Conservation (phyloP, 1,140 invertebrate genomes). For the Meteorus sp. region DNA sequence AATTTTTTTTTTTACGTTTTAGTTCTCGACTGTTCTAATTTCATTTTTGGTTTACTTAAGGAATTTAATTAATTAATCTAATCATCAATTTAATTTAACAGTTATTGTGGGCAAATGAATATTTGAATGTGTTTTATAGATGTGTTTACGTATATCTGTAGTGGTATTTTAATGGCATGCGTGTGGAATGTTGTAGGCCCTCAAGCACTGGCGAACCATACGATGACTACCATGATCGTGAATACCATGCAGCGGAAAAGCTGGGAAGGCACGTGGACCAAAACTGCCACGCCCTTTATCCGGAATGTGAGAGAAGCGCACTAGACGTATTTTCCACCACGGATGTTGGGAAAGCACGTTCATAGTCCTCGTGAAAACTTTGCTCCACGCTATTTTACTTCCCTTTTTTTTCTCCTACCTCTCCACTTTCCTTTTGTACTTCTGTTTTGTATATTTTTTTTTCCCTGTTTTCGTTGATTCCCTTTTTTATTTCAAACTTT, state of each 20-base stretch:
- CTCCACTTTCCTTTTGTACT: background rate
- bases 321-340: conserved; percentile 51
- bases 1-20: too few relatives aligned
- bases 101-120: too few relatives aligned
- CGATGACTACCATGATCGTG: conserved; percentile 50
- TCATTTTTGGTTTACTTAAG: too few relatives aligned
- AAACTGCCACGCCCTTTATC: conserved; percentile 55
- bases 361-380: conserved; percentile 26
- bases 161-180: too few relatives aligned
- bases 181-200: conserved; percentile 49
- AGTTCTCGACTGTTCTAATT: too few relatives aligned
- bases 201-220: conserved; percentile 51
- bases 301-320: conserved; percentile 51
- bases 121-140: too few relatives aligned
- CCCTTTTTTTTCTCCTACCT: conserved; percentile 1
- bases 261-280: conserved; percentile 44
- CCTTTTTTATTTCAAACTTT: conserved; percentile 12
- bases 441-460: background rate
- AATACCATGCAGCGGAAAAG: conserved; percentile 52
- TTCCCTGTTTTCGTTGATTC: background rate
- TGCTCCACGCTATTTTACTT: conserved; percentile 17
- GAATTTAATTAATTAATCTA: too few relatives aligned
- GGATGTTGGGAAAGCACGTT: background rate
- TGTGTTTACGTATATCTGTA: too few relatives aligned
- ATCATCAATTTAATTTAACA: too few relatives aligned